Evolutionary conservation across 2,888 invertebrate species (phyloP).

Genomic region (Dorcus parallelipipedus): DNA sequence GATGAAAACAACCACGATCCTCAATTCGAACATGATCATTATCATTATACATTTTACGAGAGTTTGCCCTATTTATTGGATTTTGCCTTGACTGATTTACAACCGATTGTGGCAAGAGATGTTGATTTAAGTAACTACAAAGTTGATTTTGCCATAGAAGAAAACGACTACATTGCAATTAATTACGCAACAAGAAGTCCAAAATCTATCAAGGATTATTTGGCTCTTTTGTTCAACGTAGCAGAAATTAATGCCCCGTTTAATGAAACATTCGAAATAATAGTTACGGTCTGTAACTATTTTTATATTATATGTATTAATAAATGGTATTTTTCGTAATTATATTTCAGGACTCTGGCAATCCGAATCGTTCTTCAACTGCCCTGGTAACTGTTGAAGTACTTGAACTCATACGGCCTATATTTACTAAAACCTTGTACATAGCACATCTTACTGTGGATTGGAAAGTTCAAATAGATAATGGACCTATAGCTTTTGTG

Average conservation of each 20-base stretch:
- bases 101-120: not conserved
- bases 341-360: constrained; percentile 8
- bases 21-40: constrained; percentile 1
- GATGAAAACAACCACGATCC: constrained; percentile 1
- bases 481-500: constrained; percentile 12
- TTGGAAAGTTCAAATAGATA: constrained; percentile 1
- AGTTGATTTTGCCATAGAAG: constrained; percentile 5
- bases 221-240: constrained; percentile 1
- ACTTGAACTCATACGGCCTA: not conserved
- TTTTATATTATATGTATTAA: not conserved
- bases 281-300: constrained; percentile 3
- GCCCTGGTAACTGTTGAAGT: not conserved
- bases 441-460: constrained; percentile 2
- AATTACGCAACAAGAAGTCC: not conserved
- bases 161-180: not conserved
- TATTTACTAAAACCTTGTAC: constrained; percentile 4
- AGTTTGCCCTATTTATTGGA: constrained; percentile 5
- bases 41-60: constrained; percentile 6
- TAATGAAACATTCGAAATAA: constrained; percentile 6
- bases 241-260: constrained; percentile 7
- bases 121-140: not conserved
- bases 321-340: not conserved
- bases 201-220: not conserved
- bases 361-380: not conserved
- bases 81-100: constrained; percentile 4